Conservation (phyloP, 2,888 invertebrate species). For the Cyrtodaria siliqua region DNA sequence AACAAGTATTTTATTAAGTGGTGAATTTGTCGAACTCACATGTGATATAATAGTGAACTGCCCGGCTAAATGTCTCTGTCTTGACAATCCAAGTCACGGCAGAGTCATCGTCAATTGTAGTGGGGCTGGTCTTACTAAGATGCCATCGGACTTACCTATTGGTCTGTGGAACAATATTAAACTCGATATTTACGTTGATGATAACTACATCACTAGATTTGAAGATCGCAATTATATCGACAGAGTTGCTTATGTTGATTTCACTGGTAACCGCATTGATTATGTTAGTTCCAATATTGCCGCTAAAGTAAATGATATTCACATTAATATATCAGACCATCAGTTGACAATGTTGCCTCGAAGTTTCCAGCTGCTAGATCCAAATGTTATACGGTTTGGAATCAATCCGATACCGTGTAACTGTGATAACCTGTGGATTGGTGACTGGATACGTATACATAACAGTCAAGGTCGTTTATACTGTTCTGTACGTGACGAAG, state of each 20-base stretch:
- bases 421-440: constrained; percentile 1
- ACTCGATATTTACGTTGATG: constrained; percentile 14
- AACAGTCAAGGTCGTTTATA: not conserved
- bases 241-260: constrained; percentile 21
- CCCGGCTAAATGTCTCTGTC: constrained; percentile 30
- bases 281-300: not conserved
- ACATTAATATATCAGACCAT: not conserved
- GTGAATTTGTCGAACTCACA: constrained; percentile 20
- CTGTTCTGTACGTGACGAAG: not conserved
- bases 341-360: not conserved
- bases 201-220: constrained; percentile 24
- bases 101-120: constrained; percentile 28
- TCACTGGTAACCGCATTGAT: constrained; percentile 18
- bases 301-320: not conserved
- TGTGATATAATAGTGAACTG: constrained; percentile 35
- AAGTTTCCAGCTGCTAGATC: not conserved
- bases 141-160: constrained; percentile 24
- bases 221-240: constrained; percentile 21
- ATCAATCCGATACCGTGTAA: not conserved
- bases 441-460: not conserved
- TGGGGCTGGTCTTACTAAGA: constrained; percentile 4
- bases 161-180: constrained; percentile 35
- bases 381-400: not conserved
- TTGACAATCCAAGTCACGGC: constrained; percentile 29
- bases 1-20: not conserved